These are phyloP conservation scores for Drosophila pseudotakahashii DNA, from an alignment of 2,888 invertebrate species.

Conservation along the genomic window DNA sequence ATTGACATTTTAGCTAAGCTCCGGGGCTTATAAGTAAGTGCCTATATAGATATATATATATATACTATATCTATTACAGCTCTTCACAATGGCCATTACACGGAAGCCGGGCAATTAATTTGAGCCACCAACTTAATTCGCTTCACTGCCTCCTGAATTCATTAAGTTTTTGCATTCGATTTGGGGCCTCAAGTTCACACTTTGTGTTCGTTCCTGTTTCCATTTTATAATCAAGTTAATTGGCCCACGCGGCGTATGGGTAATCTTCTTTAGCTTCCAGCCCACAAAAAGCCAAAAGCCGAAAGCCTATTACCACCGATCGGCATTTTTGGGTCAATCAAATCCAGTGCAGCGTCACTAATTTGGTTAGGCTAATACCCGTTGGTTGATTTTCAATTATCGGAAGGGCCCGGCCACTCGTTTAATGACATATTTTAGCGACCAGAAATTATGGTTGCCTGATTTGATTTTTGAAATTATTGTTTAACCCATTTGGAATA, in stretches of 20 bases:
- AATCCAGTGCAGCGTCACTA: conserved; percentile 22
- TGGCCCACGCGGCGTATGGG: conserved; percentile 68
- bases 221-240: conserved; percentile 65
- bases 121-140: conserved; percentile 12
- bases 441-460: not conserved
- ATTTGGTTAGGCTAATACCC: conserved; percentile 7
- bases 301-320: conserved; percentile 48
- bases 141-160: conserved; percentile 25
- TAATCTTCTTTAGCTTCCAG: conserved; percentile 58
- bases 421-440: not conserved
- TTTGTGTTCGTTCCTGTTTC: conserved; percentile 6
- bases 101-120: conserved; percentile 42
- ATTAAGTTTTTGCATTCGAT: conserved; percentile 18
- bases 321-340: conserved; percentile 24
- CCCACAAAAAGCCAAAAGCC: conserved; percentile 22
- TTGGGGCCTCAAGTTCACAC: not conserved
- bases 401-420: no score
- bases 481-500: no score
- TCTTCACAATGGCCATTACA: conserved; percentile 31
- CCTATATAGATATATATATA: no score
- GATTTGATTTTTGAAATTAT: not conserved
- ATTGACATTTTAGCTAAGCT: conserved; percentile 73
- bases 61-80: not conserved
- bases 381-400: not conserved
- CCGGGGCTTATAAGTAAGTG: conserved; percentile 35